Evolutionary conservation across 1,140 invertebrate genomes (phyloP).

Genomic region (Drosophila tani): DNA sequence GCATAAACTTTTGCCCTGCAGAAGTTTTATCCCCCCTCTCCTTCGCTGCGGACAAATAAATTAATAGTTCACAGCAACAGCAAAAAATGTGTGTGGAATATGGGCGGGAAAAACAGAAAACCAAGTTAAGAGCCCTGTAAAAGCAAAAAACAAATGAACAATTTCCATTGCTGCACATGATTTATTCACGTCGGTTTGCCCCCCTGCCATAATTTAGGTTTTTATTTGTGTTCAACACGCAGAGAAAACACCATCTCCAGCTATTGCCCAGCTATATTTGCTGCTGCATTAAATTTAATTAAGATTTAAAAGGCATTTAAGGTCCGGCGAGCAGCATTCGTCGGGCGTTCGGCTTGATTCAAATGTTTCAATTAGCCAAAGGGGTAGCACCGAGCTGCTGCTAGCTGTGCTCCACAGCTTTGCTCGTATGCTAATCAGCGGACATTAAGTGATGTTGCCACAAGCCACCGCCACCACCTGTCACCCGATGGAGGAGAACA

Average conservation of each 20-base stretch:
- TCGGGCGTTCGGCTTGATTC: slow-evolving; percentile 11
- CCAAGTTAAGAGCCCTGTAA: slow-evolving; percentile 6
- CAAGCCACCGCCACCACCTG: slow-evolving; percentile 47
- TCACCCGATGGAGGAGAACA: slow-evolving; percentile 36
- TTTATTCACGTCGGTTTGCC: slow-evolving; percentile 37
- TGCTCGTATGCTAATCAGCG: slow-evolving; percentile 72
- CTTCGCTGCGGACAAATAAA: slow-evolving; percentile 22
- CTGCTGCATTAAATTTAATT: slow-evolving; percentile 59
- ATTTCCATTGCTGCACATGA: slow-evolving; percentile 25
- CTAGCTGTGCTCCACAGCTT: slow-evolving; percentile 6
- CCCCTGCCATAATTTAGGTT: slow-evolving; percentile 37
- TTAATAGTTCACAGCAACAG: slow-evolving; percentile 29
- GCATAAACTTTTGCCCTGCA: slow-evolving; percentile 23
- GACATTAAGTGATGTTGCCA: slow-evolving; percentile 61
- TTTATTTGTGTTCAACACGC: slow-evolving; percentile 44
- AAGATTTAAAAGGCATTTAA: slow-evolving; percentile 52
- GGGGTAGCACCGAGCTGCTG: background rate
- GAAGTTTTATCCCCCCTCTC: background rate
- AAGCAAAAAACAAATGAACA: slow-evolving; percentile 27
- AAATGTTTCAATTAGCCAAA: slow-evolving; percentile 65
- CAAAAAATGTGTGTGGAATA: slow-evolving; percentile 7
- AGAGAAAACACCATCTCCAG: slow-evolving; percentile 30
- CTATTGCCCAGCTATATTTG: background rate
- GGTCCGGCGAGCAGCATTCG: slow-evolving; percentile 20
- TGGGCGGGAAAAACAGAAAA: slow-evolving; percentile 8